Evolutionary conservation across 2,888 invertebrate genomes (phyloP).

Genomic region (Metacarcinus magister): DNA sequence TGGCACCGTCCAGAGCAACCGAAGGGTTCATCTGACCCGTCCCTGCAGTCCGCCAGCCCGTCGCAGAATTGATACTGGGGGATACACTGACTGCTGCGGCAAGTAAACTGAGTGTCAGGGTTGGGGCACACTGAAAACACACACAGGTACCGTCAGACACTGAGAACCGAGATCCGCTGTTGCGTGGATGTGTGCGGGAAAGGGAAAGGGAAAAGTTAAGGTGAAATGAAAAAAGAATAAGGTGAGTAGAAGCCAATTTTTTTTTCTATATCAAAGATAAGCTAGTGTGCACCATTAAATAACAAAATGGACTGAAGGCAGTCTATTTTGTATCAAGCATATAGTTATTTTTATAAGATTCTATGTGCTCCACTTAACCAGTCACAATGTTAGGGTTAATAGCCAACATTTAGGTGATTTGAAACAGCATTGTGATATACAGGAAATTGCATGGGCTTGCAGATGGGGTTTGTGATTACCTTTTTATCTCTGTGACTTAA

Average conservation of each 20-base stretch:
- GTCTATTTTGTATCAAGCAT: neutral
- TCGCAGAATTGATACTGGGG: slow-evolving; percentile 88
- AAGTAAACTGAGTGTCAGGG: slow-evolving; percentile 86
- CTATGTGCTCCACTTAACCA: neutral
- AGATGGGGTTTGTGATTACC: neutral
- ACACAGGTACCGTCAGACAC: slow-evolving; percentile 76
- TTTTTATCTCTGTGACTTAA: neutral
- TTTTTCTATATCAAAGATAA: neutral
- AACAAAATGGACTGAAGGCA: neutral
- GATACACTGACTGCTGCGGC: slow-evolving; percentile 88
- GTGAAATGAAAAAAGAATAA: slow-evolving; percentile 6
- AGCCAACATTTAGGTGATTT: neutral
- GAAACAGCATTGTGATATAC: neutral
- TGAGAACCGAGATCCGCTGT: slow-evolving; percentile 76
- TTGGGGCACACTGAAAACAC: slow-evolving; percentile 86
- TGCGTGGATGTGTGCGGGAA: slow-evolving; percentile 54
- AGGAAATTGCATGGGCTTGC: neutral
- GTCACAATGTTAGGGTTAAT: neutral
- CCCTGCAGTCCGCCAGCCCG: slow-evolving; percentile 88
- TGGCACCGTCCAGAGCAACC: slow-evolving; percentile 85
- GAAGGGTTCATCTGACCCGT: slow-evolving; percentile 89
- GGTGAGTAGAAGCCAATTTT: slow-evolving; percentile 50
- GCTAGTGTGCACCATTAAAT: neutral
- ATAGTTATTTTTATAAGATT: neutral
- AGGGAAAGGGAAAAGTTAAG: neutral